Conservation (phyloP, 2,113 vertebrate species). For the Pardalotus punctatus region DNA sequence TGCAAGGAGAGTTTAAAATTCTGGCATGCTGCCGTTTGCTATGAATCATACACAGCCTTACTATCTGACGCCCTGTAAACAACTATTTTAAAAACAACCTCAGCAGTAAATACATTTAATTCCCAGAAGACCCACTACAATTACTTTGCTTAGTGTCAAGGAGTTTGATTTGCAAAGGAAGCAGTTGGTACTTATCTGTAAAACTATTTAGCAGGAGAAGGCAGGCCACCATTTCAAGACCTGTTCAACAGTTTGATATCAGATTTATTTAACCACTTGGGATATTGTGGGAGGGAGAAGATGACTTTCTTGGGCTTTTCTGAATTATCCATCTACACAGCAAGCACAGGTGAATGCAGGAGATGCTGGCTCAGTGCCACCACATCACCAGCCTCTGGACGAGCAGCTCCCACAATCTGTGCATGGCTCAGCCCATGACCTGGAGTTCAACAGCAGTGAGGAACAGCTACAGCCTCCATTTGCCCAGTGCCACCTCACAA, state of each 20-base stretch:
- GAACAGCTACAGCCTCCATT: background rate
- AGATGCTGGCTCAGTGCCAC: background rate
- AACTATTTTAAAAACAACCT: constrained; percentile 26
- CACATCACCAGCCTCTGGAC: background rate
- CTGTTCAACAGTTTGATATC: background rate
- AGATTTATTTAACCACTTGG: background rate
- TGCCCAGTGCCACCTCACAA: background rate
- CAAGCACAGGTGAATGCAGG: rapidly evolving
- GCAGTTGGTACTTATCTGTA: background rate
- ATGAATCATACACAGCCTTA: constrained; percentile 24
- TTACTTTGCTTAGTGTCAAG: constrained; percentile 1
- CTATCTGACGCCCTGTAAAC: constrained; percentile 9
- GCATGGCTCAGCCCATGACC: background rate
- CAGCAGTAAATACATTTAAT: constrained; percentile 32
- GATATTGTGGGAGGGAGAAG: background rate
- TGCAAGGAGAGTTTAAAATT: constrained; percentile 4
- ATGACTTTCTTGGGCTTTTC: background rate
- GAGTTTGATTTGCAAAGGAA: constrained; percentile 16
- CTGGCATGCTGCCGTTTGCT: background rate
- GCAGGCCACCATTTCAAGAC: background rate
- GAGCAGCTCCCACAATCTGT: background rate
- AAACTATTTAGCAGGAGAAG: background rate
- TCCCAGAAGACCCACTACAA: constrained; percentile 10
- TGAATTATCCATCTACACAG: background rate
- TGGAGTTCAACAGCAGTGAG: rapidly evolving